Conservation (phyloP, 2,888 invertebrate genomes). For the Anorthoa munda region DNA sequence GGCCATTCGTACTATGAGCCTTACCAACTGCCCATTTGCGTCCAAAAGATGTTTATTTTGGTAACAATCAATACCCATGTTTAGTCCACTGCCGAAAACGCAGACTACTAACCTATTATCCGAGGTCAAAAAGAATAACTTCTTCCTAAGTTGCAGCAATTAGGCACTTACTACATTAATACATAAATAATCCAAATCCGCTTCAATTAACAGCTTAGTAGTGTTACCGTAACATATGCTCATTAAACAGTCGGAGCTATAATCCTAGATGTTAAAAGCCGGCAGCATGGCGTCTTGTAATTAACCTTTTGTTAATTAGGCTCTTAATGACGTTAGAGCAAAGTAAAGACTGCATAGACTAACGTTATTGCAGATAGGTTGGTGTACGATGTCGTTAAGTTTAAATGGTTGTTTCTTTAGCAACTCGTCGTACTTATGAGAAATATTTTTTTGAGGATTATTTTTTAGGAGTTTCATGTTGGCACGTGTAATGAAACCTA, state of each 20-base stretch:
- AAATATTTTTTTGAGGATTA: neutral
- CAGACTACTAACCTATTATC: neutral
- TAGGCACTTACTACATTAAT: neutral
- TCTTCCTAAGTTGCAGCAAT: neutral
- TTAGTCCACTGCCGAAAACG: neutral
- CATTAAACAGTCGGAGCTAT: conserved; percentile 67
- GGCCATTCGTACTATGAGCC: neutral
- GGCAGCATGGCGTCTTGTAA: conserved; percentile 69
- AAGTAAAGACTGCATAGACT: conserved; percentile 65
- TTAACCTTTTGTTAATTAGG: conserved; percentile 73
- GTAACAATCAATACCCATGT: neutral
- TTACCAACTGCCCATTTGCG: neutral
- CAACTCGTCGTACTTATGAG: neutral
- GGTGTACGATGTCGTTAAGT: conserved; percentile 37
- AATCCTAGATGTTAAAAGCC: conserved; percentile 68
- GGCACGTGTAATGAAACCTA: neutral
- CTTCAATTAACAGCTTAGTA: conserved; percentile 54
- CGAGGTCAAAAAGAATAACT: too few species aligned
- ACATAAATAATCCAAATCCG: conserved; percentile 43
- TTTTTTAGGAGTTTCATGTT: neutral
- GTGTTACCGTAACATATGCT: conserved; percentile 59
- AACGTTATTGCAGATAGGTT: conserved; percentile 54
- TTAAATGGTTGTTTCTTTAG: conserved; percentile 10
- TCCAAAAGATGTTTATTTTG: neutral
- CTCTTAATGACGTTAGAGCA: conserved; percentile 69